These are phyloP conservation scores for Pangasius krempfi DNA, from an alignment of 2,797 vertebrate genomes.

Conservation along the genomic window DNA sequence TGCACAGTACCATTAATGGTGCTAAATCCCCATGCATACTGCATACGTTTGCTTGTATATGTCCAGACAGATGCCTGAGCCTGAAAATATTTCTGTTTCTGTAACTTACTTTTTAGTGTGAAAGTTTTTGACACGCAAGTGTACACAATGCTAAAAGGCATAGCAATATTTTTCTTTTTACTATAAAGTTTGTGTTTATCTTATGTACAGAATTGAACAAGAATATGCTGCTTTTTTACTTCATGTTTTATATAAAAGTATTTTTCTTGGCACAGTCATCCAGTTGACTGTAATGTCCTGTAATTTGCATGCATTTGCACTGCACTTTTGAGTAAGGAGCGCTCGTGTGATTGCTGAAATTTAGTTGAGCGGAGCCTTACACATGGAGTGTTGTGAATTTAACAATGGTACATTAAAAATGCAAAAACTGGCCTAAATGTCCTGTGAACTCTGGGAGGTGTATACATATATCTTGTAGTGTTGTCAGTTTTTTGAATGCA, in stretches of 20 bases:
- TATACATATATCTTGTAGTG: neutral
- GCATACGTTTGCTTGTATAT: constrained; percentile 65
- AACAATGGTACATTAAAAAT: constrained; percentile 22
- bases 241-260: constrained; percentile 74
- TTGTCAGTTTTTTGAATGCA: constrained; percentile 27
- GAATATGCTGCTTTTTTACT: constrained; percentile 78
- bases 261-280: constrained; percentile 73
- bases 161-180: constrained; percentile 74
- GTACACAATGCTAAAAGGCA: constrained; percentile 71
- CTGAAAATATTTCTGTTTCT: constrained; percentile 52
- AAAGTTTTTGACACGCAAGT: constrained; percentile 63
- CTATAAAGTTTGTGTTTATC: constrained; percentile 71
- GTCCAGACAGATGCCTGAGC: constrained; percentile 59
- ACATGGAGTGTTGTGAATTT: constrained; percentile 1
- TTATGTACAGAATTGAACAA: constrained; percentile 62
- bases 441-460: constrained; percentile 20
- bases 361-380: constrained; percentile 21
- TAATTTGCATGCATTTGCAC: constrained; percentile 63
- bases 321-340: constrained; percentile 60
- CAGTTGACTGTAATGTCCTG: constrained; percentile 64
- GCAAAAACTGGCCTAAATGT: constrained; percentile 24
- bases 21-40: constrained; percentile 66
- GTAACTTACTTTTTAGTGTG: constrained; percentile 53
- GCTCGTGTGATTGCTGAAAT: constrained; percentile 58
- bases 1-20: constrained; percentile 66